These are phyloP conservation scores for Cynaeus angustus DNA, from an alignment of 2,888 invertebrate species.

Conservation along the genomic window DNA sequence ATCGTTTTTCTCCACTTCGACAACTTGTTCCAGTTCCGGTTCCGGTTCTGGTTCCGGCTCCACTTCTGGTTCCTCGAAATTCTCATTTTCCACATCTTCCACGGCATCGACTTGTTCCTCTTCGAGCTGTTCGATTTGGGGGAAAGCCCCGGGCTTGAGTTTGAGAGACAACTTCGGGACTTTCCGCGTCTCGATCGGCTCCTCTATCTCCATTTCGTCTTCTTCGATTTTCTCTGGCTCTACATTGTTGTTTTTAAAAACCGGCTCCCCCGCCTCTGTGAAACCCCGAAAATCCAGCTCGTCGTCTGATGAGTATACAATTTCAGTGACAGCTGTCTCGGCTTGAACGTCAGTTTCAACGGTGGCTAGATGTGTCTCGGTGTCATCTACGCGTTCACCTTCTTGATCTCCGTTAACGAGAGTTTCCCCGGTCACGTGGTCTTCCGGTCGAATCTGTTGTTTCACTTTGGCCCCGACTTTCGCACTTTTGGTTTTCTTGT, in stretches of 20 bases:
- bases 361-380: neutral
- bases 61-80: slow-evolving; percentile 52
- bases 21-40: slow-evolving; percentile 57
- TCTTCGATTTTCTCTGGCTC: slow-evolving; percentile 34
- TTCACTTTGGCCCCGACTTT: slow-evolving; percentile 50
- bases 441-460: slow-evolving; percentile 61
- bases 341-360: slow-evolving; percentile 37
- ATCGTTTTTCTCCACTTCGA: slow-evolving; percentile 1
- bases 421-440: slow-evolving; percentile 64
- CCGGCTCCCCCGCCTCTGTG: slow-evolving; percentile 32
- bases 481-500: slow-evolving; percentile 25
- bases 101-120: slow-evolving; percentile 69
- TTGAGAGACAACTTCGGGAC: slow-evolving; percentile 81
- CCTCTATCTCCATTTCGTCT: slow-evolving; percentile 48
- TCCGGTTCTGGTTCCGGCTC: slow-evolving; percentile 43
- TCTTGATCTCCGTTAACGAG: slow-evolving; percentile 16
- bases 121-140: slow-evolving; percentile 67
- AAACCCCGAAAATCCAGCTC: slow-evolving; percentile 47
- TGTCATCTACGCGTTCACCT: neutral
- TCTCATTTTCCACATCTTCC: neutral
- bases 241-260: slow-evolving; percentile 22
- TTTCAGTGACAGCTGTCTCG: slow-evolving; percentile 34
- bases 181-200: slow-evolving; percentile 69
- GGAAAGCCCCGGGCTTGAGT: slow-evolving; percentile 67
- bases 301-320: slow-evolving; percentile 45